Conservation (phyloP, 30 jellyfish, hydroid and myxozoan species). For the Mastigias papua region DNA sequence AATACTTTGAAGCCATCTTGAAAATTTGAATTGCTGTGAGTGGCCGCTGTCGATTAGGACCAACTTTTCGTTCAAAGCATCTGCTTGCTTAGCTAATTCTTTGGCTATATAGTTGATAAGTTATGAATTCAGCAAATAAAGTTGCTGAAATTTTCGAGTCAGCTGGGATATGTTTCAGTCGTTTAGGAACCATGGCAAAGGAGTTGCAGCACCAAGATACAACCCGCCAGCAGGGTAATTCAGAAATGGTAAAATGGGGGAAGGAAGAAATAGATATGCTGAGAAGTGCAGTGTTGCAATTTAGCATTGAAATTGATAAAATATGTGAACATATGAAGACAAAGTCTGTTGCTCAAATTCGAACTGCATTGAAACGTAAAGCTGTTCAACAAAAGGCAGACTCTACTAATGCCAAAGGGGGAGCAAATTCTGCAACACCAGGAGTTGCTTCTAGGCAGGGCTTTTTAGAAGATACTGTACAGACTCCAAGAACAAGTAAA, state of each 20-base stretch:
- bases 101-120: too few relatives aligned
- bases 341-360: constrained; percentile 88
- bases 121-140: constrained; percentile 96
- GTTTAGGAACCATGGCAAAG: constrained; percentile 93
- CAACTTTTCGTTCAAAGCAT: too few relatives aligned
- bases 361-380: constrained; percentile 88
- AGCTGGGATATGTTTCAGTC: constrained; percentile 95
- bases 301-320: constrained; percentile 91
- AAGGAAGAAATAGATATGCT: constrained; percentile 94
- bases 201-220: constrained; percentile 78
- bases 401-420: neutral
- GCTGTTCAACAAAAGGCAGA: constrained; percentile 73
- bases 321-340: constrained; percentile 76
- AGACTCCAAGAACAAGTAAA: constrained; percentile 22
- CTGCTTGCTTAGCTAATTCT: too few relatives aligned
- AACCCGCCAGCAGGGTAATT: constrained; percentile 43
- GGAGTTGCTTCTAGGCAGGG: constrained; percentile 19
- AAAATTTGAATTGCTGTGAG: too few relatives aligned
- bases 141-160: constrained; percentile 97
- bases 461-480: constrained; percentile 18
- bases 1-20: too few relatives aligned
- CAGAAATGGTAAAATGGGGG: constrained; percentile 96
- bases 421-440: neutral
- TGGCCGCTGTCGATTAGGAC: too few relatives aligned
- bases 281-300: constrained; percentile 78